Evolutionary conservation across 2,797 vertebrate genomes (phyloP).

Genomic region (Diplodus sargus): DNA sequence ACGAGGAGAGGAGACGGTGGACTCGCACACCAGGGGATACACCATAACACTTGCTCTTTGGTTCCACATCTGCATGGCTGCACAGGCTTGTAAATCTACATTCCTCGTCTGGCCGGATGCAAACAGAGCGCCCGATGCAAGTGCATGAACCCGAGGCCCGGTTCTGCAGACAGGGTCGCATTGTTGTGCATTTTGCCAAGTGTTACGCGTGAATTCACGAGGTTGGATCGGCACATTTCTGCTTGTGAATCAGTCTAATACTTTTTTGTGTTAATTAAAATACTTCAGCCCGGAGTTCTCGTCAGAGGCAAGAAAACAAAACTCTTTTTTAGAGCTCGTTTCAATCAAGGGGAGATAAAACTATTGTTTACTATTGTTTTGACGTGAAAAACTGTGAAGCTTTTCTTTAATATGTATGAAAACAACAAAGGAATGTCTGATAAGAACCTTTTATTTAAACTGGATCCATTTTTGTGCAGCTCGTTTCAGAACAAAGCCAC

Average conservation of each 20-base stretch:
- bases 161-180: constrained; percentile 5
- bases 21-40: constrained; percentile 76
- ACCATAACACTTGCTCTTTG: constrained; percentile 82
- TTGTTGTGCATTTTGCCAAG: constrained; percentile 25
- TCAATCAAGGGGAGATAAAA: not conserved
- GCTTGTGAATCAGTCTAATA: not conserved
- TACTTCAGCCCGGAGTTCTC: not conserved
- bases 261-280: too few relatives aligned
- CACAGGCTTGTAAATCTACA: constrained; percentile 82
- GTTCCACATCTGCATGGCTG: constrained; percentile 82
- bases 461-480: too few relatives aligned
- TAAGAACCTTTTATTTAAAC: too few relatives aligned
- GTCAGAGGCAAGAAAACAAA: not conserved
- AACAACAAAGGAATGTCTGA: too few relatives aligned
- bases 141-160: constrained; percentile 50
- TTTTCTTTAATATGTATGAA: not conserved
- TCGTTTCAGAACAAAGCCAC: too few relatives aligned
- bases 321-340: not conserved
- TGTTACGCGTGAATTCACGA: not conserved
- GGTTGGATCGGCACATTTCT: constrained; percentile 14
- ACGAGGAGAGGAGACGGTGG: constrained; percentile 52
- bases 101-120: constrained; percentile 75
- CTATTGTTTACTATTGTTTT: not conserved
- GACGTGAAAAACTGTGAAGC: not conserved
- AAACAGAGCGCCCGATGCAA: constrained; percentile 58